A percentile compares a stretch with the other conserved stretches of the same genome.
Evolutionary conservation across 2,888 invertebrate genomes (phyloP).

Genomic region (Xanthorhoe spadicearia): DNA sequence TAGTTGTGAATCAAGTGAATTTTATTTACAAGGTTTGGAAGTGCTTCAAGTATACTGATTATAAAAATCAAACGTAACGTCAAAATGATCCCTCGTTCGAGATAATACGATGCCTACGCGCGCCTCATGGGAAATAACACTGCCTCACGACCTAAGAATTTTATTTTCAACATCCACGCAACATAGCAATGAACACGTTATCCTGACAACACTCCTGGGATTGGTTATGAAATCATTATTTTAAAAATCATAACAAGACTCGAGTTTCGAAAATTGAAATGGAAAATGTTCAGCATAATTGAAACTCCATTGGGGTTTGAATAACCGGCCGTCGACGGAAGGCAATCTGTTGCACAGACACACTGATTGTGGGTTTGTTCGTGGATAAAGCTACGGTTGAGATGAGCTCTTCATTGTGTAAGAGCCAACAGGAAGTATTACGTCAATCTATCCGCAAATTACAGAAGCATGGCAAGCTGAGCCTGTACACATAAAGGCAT

Average conservation of each 20-base stretch:
- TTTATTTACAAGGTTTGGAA: no score
- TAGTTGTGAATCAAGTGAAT: no score
- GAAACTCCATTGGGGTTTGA: not conserved
- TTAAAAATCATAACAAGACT: not conserved
- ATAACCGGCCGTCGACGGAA: not conserved
- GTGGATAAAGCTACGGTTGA: not conserved
- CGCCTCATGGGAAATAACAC: not conserved
- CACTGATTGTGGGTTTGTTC: conserved; percentile 4
- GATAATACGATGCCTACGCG: not conserved
- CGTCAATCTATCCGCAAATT: not conserved
- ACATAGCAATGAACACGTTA: not conserved
- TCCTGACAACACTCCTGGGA: not conserved
- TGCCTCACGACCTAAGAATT: not conserved
- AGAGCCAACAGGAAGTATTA: not conserved
- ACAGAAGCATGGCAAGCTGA: not conserved
- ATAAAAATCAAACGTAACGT: not conserved
- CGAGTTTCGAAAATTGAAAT: not conserved
- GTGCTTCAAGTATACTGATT: not conserved
- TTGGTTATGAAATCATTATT: not conserved
- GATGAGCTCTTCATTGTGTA: not conserved
- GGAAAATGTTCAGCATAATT: not conserved
- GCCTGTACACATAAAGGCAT: no score
- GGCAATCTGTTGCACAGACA: conserved; percentile 8
- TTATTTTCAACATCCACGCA: not conserved
- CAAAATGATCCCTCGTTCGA: not conserved